These are phyloP conservation scores for Phaenicophaeus curvirostris DNA, from an alignment of 2,797 vertebrate species.

Conservation along the genomic window DNA sequence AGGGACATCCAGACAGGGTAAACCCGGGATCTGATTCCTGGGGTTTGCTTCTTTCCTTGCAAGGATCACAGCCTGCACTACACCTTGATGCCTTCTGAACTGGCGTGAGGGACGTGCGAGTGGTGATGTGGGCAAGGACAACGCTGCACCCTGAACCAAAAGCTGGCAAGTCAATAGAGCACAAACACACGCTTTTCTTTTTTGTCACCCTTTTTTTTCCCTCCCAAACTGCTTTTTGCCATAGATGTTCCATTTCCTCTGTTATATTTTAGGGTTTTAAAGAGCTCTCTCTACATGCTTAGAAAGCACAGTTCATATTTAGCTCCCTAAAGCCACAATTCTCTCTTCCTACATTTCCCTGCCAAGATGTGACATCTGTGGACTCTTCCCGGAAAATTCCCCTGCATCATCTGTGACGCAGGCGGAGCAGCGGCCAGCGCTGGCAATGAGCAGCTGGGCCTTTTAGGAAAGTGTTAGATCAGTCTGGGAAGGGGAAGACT, in stretches of 20 bases:
- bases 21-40: neutral
- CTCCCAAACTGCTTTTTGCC: neutral
- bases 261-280: neutral
- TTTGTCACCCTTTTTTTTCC: neutral
- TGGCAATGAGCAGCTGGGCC: constrained; percentile 4
- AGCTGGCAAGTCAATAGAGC: neutral
- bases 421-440: neutral
- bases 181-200: neutral
- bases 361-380: constrained; percentile 56
- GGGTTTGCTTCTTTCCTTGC: neutral
- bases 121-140: rapidly evolving
- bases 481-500: neutral
- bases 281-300: neutral
- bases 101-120: rapidly evolving
- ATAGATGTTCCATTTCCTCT: neutral
- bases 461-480: neutral
- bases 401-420: constrained; percentile 44
- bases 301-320: constrained; percentile 50
- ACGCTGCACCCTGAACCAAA: neutral
- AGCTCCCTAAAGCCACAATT: neutral
- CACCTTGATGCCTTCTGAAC: neutral
- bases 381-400: constrained; percentile 48
- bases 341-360: constrained; percentile 5
- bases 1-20: neutral
- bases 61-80: neutral